phyloP scores from a whole-genome alignment of 2,797 vertebrate species.

The Aplochiton taeniatus region DNA sequence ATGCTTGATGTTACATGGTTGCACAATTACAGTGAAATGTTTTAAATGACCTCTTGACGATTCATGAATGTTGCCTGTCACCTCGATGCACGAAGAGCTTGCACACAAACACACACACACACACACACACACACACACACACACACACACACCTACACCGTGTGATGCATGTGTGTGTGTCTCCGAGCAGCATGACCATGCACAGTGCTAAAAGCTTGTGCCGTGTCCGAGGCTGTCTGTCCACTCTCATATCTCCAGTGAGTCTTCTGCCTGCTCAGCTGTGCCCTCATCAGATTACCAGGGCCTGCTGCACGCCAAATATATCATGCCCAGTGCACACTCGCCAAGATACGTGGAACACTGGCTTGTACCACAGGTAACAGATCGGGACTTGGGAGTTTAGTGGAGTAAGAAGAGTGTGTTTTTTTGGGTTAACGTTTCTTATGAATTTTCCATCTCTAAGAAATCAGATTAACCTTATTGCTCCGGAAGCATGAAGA shows the following conservation, averaged over 20 bases:
- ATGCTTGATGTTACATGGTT: no score
- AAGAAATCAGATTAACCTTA: no score
- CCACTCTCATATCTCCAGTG: background rate
- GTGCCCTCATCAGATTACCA: slow-evolving; percentile 54
- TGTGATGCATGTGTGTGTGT: background rate
- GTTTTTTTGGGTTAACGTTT: background rate
- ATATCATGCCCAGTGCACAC: slow-evolving; percentile 49
- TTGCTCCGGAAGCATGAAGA: no score
- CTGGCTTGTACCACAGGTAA: slow-evolving; percentile 39
- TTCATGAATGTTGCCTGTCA: no score
- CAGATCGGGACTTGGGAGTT: slow-evolving; percentile 13
- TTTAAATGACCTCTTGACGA: no score
- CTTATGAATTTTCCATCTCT: no score
- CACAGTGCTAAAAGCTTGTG: background rate
- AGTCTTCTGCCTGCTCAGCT: slow-evolving; percentile 39
- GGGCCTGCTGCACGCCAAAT: slow-evolving; percentile 51
- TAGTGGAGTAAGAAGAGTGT: background rate
- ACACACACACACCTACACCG: background rate
- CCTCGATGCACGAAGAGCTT: no score
- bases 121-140: slow-evolving; percentile 11
- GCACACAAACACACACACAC: slow-evolving; percentile 10
- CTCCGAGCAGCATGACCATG: background rate
- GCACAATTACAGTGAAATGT: no score
- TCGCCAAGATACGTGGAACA: slow-evolving; percentile 41
- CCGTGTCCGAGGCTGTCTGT: background rate